Evolutionary conservation across 2,113 vertebrate genomes (phyloP).

Genomic region (Strix aluco): DNA sequence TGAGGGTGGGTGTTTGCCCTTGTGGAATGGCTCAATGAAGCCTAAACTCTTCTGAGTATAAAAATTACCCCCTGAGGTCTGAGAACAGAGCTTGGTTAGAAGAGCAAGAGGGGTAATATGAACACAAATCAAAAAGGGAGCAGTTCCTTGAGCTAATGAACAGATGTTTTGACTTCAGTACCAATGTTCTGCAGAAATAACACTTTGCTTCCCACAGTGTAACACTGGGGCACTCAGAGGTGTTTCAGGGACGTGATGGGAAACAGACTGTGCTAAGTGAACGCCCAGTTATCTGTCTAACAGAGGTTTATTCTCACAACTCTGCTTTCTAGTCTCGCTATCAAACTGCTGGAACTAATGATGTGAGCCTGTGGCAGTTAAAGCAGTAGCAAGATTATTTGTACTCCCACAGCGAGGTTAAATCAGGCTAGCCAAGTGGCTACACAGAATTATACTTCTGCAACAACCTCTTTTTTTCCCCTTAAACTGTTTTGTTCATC

Average conservation of each 20-base stretch:
- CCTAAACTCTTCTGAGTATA: background rate
- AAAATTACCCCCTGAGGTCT: background rate
- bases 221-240: background rate
- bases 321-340: background rate
- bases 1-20: background rate
- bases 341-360: constrained; percentile 29
- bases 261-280: background rate
- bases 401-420: constrained; percentile 30
- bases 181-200: background rate
- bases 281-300: background rate
- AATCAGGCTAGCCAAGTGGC: constrained; percentile 46
- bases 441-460: constrained; percentile 35
- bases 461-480: background rate
- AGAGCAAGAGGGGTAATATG: background rate
- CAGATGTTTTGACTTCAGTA: background rate
- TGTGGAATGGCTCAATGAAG: background rate
- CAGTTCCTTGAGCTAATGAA: background rate
- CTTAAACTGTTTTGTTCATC: constrained; percentile 44
- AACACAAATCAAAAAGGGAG: background rate
- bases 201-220: background rate
- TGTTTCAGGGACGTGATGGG: background rate
- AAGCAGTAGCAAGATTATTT: constrained; percentile 40
- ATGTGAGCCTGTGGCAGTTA: constrained; percentile 16
- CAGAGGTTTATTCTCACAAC: background rate
- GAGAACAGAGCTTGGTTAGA: background rate